These are phyloP conservation scores for Euspilapteryx auroguttella DNA, from an alignment of 2,888 invertebrate species.

Conservation along the genomic window DNA sequence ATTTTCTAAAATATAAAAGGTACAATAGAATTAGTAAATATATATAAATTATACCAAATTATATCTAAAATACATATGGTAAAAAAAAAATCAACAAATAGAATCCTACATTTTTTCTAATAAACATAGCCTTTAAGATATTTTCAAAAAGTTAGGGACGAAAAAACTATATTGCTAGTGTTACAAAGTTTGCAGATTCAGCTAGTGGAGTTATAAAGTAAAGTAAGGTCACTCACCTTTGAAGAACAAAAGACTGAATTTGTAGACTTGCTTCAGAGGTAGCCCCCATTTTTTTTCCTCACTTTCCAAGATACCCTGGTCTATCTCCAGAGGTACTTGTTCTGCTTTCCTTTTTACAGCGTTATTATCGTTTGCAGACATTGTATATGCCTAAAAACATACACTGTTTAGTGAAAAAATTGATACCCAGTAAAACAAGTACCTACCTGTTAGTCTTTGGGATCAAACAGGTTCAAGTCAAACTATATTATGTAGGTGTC, in stretches of 20 bases:
- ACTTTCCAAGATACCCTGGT: conserved; percentile 47
- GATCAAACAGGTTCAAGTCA: no score
- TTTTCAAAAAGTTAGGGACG: no score
- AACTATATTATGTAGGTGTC: no score
- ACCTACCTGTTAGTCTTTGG: no score
- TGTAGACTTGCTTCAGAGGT: conserved; percentile 80
- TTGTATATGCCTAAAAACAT: conserved; percentile 10
- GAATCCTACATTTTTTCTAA: neutral
- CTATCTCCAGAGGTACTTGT: conserved; percentile 44
- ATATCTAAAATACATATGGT: conserved; percentile 2
- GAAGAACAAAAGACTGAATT: conserved; percentile 86
- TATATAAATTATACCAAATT: neutral
- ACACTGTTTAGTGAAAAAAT: neutral
- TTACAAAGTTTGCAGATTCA: no score
- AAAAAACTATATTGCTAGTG: no score
- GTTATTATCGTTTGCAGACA: conserved; percentile 27
- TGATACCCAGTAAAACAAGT: neutral
- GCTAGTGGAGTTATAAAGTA: no score
- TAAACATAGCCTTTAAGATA: no score
- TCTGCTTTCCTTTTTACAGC: conserved; percentile 33
- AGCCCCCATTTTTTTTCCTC: conserved; percentile 68
- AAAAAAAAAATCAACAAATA: neutral
- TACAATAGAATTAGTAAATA: conserved; percentile 1
- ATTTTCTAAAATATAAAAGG: conserved; percentile 71
- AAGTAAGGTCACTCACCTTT: conserved; percentile 92